Evolutionary conservation across 92 coral and sea anemone species (phyloP).

Genomic region (Epizoanthus rinbou): DNA sequence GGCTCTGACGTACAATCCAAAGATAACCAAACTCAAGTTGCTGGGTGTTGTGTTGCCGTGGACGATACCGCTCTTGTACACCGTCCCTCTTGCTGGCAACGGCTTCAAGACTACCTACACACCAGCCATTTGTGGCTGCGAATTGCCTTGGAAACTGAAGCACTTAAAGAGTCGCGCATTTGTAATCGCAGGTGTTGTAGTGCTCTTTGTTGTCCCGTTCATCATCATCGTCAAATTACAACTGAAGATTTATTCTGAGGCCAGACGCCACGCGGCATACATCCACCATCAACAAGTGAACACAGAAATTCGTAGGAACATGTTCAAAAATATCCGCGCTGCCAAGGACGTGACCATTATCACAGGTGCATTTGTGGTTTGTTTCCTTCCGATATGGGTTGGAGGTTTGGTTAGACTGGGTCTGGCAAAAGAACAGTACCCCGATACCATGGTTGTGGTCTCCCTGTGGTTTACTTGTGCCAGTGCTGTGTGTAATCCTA

Average conservation of each 20-base stretch:
- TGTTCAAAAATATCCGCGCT: not conserved
- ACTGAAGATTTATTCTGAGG: not conserved
- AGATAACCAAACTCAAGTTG: not conserved
- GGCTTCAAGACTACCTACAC: not conserved
- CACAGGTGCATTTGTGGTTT: not conserved
- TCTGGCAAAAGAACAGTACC: not conserved
- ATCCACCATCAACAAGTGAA: not conserved
- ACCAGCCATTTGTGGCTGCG: not conserved
- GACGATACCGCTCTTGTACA: not conserved
- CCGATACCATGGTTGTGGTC: conserved; percentile 3
- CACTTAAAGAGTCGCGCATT: not conserved
- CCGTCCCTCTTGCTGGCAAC: not conserved
- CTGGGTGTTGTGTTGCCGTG: not conserved
- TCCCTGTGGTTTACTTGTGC: not conserved
- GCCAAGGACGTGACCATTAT: not conserved
- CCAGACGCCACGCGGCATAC: not conserved
- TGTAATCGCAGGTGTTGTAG: not conserved
- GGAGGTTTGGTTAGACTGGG: conserved; percentile 1
- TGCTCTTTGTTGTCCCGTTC: not conserved
- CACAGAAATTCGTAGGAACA: not conserved
- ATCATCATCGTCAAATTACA: not conserved
- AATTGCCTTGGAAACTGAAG: conserved; percentile 1
- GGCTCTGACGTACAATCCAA: not conserved
- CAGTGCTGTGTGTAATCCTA: not conserved
- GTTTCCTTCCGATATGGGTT: not conserved